phyloP scores from a whole-genome alignment of 2,113 vertebrate genomes.

The Pimephales promelas region DNA sequence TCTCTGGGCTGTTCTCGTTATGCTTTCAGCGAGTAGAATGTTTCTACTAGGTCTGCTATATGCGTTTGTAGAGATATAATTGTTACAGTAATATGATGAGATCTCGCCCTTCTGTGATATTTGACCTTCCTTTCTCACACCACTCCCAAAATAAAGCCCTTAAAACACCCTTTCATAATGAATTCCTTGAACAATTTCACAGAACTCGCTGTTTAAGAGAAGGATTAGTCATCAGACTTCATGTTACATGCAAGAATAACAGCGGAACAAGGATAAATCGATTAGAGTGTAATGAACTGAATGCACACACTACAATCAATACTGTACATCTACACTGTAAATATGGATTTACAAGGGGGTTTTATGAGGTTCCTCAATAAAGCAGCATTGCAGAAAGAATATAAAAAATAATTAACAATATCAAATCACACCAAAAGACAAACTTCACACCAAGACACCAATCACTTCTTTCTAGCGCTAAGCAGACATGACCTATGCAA shows the following conservation, averaged over 20 bases:
- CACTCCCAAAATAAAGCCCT: not conserved
- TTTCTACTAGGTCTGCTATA: not conserved
- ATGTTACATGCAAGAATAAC: not conserved
- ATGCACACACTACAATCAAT: not conserved
- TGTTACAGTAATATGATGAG: slow-evolving; percentile 20
- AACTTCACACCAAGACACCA: slow-evolving; percentile 1
- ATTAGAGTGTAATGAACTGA: not conserved
- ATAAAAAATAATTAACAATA: not conserved
- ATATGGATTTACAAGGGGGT: not conserved
- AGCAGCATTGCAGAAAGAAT: not conserved
- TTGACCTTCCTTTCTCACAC: slow-evolving; percentile 21
- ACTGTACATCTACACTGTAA: slow-evolving; percentile 4
- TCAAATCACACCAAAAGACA: not conserved
- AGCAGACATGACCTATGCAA: not conserved
- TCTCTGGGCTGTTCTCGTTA: not conserved
- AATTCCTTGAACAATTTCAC: slow-evolving; percentile 12
- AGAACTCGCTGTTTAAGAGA: not conserved
- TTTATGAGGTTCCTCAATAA: not conserved
- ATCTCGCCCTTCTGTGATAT: not conserved
- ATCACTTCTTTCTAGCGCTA: not conserved
- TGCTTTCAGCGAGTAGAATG: not conserved
- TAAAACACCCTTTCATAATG: not conserved
- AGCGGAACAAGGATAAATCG: not conserved
- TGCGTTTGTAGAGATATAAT: not conserved
- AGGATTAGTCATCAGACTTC: not conserved